These are phyloP conservation scores for Cynocephalus volans DNA, from an alignment of 2,113 vertebrate species.

Conservation along the genomic window DNA sequence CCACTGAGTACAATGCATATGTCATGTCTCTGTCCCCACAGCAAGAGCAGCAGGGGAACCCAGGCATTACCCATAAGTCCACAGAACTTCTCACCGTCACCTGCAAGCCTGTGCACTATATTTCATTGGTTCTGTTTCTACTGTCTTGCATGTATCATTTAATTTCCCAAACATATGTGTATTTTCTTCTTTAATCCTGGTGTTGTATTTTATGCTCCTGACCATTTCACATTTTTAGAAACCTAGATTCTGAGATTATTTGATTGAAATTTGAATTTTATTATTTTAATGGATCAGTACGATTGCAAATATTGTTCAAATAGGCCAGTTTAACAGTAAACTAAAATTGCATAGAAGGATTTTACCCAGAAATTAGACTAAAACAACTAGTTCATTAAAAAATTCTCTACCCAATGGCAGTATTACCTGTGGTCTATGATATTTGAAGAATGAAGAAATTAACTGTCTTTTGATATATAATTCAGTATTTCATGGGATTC, in stretches of 20 bases:
- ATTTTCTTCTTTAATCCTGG: not conserved
- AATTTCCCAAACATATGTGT: not conserved
- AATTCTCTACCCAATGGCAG: not conserved
- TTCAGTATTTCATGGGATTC: not conserved
- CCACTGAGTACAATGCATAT: accelerated
- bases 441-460: not conserved
- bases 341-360: not conserved
- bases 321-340: not conserved
- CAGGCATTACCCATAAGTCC: accelerated
- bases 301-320: not conserved
- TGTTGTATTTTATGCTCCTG: not conserved
- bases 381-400: not conserved
- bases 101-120: not conserved
- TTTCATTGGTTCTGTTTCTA: not conserved
- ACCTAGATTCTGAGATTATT: not conserved
- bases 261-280: conserved; percentile 25
- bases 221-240: not conserved
- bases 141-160: not conserved
- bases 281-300: not conserved
- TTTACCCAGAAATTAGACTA: not conserved
- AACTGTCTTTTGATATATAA: not conserved
- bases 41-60: not conserved
- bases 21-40: not conserved
- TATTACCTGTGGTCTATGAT: not conserved
- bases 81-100: accelerated